Evolutionary conservation across 2,113 vertebrate species (phyloP).

Genomic region (Chrysemys picta): DNA sequence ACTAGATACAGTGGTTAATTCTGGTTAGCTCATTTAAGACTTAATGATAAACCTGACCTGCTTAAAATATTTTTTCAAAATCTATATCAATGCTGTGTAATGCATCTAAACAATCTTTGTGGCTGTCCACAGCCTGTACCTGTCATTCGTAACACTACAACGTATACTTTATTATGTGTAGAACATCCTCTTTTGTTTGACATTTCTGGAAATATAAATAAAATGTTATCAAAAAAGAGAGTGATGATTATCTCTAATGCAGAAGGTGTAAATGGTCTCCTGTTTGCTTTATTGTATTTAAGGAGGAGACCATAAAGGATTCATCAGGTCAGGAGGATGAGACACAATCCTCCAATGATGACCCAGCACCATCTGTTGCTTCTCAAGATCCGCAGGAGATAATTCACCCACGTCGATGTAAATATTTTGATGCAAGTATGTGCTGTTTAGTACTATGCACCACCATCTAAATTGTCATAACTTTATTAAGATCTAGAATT

Average conservation of each 20-base stretch:
- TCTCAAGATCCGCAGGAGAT: conserved; percentile 89
- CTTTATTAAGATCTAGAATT: neutral
- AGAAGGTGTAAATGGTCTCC: neutral
- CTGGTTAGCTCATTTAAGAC: neutral
- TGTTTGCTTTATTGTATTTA: neutral
- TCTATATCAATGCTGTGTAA: neutral
- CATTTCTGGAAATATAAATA: neutral
- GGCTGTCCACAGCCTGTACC: neutral
- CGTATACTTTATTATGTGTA: neutral
- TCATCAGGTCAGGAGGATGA: conserved; percentile 87
- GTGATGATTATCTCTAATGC: accelerated
- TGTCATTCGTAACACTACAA: neutral
- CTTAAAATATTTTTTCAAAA: neutral
- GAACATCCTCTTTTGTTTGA: neutral
- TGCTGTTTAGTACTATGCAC: neutral
- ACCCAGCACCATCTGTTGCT: conserved; percentile 84
- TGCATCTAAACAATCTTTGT: neutral
- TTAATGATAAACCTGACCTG: neutral
- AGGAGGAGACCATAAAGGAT: conserved; percentile 89
- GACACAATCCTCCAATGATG: conserved; percentile 85
- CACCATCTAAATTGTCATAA: neutral
- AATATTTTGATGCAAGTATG: conserved; percentile 96
- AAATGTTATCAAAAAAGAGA: neutral
- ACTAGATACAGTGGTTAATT: accelerated
- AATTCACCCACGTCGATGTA: conserved; percentile 89